Evolutionary conservation across 1,140 invertebrate species (phyloP), one percentile per base, ranked within the genome.

Genomic region (Dryas iulia): DNA sequence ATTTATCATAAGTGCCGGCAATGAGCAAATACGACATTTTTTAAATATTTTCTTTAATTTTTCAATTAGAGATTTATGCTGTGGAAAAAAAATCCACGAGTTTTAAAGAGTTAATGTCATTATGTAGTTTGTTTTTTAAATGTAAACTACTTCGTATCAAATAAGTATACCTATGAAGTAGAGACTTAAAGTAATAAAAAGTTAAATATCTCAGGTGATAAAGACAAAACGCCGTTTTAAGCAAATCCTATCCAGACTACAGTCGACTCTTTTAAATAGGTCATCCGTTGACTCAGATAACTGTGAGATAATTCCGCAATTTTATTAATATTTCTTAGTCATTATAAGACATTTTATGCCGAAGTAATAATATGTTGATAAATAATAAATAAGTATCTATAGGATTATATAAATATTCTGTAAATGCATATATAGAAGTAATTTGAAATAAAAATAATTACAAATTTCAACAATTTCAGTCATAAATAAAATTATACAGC

Each of bases 11-110:
- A 53, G 59, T 52, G 6, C 39, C 39, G 2, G 35, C 33, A 62
- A 47, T 60, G 59, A 60, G 39, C 25, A 60, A 47, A 60, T 25
- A 60, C n/a, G 59, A 62, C 59, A 53, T 62, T 62, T 62, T 62
- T 53, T 28, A 39, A 31, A 52, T 21, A 62, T 47, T 47, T 47
- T 39, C 33, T 39, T 39, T 8, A 18, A 8, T 47, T 47, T 47
- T 47, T 21, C 7, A 47, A 18, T 21, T 47, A 21, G 18, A 21
- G 14, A 10, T 47, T 47, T 47, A 18, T 47, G 39, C 14, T 8
- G 21, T 47, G 6, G 10, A 47, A 47, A 2, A 18, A 6, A 47
- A 18, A 2, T 28, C 3, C 26, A 47, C 2, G n/a, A 6, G n/a
- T n/a, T 14, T 14, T 21, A 8, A 47, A 47, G 18, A 47, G 14